Percentiles rank a stretch among this genome's conserved stretches.
Conservation (phyloP, 2,797 vertebrate genomes). For the Nannoperca obscura region DNA sequence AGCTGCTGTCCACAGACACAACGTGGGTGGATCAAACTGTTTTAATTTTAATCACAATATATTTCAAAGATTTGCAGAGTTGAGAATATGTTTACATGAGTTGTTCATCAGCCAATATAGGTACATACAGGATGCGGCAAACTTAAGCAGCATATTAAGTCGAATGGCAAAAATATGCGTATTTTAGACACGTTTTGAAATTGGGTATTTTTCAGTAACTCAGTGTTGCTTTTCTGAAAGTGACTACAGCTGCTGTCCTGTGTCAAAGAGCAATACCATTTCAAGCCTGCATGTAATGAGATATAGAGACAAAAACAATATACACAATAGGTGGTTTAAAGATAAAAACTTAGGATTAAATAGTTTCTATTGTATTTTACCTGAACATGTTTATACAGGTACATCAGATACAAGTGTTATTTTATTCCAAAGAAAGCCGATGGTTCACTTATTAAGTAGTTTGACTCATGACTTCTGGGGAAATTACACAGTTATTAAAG, state of each 20-base stretch:
- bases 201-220: background rate
- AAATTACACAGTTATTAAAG: conserved; percentile 3
- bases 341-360: background rate
- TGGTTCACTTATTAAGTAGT: background rate
- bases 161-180: background rate
- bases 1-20: conserved; percentile 24
- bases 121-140: background rate
- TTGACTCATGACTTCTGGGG: conserved; percentile 16
- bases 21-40: conserved; percentile 6
- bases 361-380: background rate
- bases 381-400: background rate
- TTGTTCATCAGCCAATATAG: background rate
- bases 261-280: background rate
- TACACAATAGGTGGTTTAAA: background rate
- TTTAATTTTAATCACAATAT: background rate
- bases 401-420: background rate
- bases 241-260: background rate
- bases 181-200: background rate
- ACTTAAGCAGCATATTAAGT: background rate
- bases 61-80: background rate
- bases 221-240: background rate
- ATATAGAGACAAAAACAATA: no score
- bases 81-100: background rate
- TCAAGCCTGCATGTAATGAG: background rate
- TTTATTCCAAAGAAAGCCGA: conserved; percentile 5